Evolutionary conservation across 2,113 vertebrate genomes (phyloP).

Genomic region (Syngnathus typhle): DNA sequence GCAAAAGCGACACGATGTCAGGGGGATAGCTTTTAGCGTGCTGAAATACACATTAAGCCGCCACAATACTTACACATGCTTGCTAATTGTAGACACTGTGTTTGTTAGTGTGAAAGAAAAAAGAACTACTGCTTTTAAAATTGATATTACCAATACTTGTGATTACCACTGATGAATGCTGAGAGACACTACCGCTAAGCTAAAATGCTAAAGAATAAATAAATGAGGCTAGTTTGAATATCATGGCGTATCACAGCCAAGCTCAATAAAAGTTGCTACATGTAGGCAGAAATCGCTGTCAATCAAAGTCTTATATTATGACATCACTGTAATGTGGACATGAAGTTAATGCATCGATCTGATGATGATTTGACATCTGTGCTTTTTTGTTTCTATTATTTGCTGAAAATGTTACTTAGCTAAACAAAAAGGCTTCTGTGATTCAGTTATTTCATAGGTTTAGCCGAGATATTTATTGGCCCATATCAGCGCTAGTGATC

Average conservation of each 20-base stretch:
- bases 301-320: neutral
- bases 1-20: conserved; percentile 53
- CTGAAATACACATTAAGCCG: conserved; percentile 38
- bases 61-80: conserved; percentile 7
- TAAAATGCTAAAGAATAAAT: neutral
- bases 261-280: neutral
- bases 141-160: neutral
- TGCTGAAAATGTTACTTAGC: neutral
- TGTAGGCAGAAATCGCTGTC: no score
- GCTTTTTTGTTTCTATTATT: neutral
- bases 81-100: conserved; percentile 25
- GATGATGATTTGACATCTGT: neutral
- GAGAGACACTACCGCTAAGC: neutral
- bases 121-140: neutral
- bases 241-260: no score
- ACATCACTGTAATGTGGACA: neutral
- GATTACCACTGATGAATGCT: neutral
- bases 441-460: no score
- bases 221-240: neutral
- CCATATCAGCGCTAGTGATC: neutral
- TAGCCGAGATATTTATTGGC: no score
- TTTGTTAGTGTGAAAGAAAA: conserved; percentile 21
- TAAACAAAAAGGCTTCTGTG: no score
- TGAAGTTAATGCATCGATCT: neutral
- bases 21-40: conserved; percentile 31